Evolutionary conservation across 2,888 invertebrate genomes (phyloP), one percentile per base, ranked within the genome.

Genomic region (Andrena marginata): DNA sequence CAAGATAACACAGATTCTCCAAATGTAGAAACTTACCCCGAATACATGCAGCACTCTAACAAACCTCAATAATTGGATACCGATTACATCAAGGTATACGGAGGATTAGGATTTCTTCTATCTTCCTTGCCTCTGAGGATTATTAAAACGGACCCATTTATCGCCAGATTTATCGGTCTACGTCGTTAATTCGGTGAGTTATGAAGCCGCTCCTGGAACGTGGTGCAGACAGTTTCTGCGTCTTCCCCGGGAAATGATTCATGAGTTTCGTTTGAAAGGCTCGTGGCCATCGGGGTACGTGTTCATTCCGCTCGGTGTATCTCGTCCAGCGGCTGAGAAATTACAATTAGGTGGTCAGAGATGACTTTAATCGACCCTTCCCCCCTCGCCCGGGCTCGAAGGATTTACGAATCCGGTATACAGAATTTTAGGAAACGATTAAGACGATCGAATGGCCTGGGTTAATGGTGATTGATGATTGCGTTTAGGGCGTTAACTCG

Each of bases 391-490:
- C 13, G 42, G 42, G 23, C 10, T 49, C 0, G n/a, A 0, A 20
- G 64, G 70, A 77, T 81, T 81, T 54, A 71, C 73, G 72, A 76
- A 81, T 74, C 51, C 42, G 29, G 20, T 26, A 51, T 42, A 49
- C 60, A 62, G 67, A 77, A 81, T 87, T 88, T 85, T 77, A 33
- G 76, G 82, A 79, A 88, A 87, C 77, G 87, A 88, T 87, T 88
- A 88, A 88, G 82, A 86, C 51, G 74, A 75, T 74, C 83, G 74
- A 33, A 77, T 59, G 48, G 72, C 56, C 59, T 51, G 72, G 79
- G 59, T 78, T 87, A 88, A 88, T 83, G 60, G 33, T 88, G 88
- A 88, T 88, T 78, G 77, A 88, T 82, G 88, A 86, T 85, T 63
- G 67, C 67, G 73, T 82, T 88, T 83, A 70, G 74, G 76, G 60